Evolutionary conservation across 2,888 invertebrate species (phyloP).

Genomic region (Luperina nickerlii): DNA sequence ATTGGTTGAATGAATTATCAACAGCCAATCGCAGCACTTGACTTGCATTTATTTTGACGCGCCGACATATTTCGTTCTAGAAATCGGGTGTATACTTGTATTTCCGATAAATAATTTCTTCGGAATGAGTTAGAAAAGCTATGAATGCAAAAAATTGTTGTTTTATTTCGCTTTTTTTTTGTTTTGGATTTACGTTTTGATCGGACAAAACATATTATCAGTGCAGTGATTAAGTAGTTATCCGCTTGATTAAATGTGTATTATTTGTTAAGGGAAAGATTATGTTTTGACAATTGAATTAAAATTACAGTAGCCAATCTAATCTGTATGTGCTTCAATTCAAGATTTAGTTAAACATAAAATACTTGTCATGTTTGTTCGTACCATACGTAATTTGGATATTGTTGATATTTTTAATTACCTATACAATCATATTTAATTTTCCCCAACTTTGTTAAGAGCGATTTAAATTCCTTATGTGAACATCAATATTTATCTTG

Average conservation of each 20-base stretch:
- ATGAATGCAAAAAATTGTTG: background rate
- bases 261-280: constrained; percentile 12
- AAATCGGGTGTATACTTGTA: background rate
- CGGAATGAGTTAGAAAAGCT: background rate
- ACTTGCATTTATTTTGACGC: background rate
- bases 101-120: background rate
- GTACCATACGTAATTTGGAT: background rate
- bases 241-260: background rate
- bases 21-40: background rate
- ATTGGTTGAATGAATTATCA: background rate
- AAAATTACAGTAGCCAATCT: constrained; percentile 4
- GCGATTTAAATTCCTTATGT: background rate
- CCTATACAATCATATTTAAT: background rate
- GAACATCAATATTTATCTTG: background rate
- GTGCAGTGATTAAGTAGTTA: background rate
- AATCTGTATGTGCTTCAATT: constrained; percentile 5
- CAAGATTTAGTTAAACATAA: background rate
- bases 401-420: constrained; percentile 6
- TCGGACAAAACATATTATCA: background rate
- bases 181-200: background rate
- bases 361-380: background rate
- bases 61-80: background rate
- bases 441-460: background rate
- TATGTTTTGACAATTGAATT: constrained; percentile 9
- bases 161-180: background rate